phyloP scores from a whole-genome alignment of 1,140 invertebrate genomes.

The Drosophila ficusphila region DNA sequence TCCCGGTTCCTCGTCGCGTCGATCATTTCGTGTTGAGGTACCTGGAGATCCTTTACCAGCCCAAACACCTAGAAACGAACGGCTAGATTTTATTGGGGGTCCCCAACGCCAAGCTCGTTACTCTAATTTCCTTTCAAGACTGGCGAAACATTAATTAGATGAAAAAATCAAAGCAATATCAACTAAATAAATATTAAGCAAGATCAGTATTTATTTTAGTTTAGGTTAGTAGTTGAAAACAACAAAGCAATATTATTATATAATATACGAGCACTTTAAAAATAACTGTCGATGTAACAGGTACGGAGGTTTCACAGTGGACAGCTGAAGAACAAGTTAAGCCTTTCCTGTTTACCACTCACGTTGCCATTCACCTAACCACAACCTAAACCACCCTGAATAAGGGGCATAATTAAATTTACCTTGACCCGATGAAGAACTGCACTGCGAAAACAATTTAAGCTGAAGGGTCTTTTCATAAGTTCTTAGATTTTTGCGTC shows the following conservation, averaged over 20 bases:
- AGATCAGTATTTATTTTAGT: no score
- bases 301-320: not conserved
- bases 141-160: no score
- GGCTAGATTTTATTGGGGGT: no score
- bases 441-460: not conserved
- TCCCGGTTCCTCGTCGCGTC: constrained; percentile 10
- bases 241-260: no score
- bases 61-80: not conserved
- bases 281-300: constrained; percentile 37
- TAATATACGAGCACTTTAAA: no score
- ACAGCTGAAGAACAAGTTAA: constrained; percentile 54
- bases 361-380: constrained; percentile 22
- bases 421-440: not conserved
- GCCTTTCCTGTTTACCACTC: constrained; percentile 33
- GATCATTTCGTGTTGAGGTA: constrained; percentile 27
- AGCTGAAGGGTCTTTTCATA: no score
- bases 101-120: no score
- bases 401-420: constrained; percentile 35
- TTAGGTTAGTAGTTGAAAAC: no score
- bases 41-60: not conserved
- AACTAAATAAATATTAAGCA: no score
- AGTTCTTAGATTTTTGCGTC: no score
- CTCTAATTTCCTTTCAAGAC: no score
- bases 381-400: not conserved
- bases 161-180: no score